Conservation (phyloP, 2,113 vertebrate species). For the Thomomys bottae region DNA sequence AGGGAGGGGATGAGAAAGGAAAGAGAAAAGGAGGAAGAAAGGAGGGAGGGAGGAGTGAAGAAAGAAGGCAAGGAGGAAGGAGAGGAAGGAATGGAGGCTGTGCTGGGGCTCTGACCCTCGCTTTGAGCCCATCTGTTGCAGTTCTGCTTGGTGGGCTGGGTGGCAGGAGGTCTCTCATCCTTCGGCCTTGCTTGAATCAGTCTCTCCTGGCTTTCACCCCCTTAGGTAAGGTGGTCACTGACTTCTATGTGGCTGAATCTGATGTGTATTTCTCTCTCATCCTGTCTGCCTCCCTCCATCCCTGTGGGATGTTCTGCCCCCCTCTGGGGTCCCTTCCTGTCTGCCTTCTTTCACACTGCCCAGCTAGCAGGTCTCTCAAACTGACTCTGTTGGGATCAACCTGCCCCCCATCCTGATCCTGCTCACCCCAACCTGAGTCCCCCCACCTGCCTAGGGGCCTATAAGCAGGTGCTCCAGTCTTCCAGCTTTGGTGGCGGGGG, state of each 20-base stretch:
- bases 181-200: neutral
- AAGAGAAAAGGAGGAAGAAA: too few species aligned
- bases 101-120: accelerated
- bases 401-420: neutral
- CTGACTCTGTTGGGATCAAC: neutral
- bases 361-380: neutral
- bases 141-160: too few species aligned
- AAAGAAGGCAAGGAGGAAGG: too few species aligned
- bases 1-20: too few species aligned
- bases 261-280: neutral
- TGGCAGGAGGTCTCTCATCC: too few species aligned
- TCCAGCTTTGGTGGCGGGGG: neutral
- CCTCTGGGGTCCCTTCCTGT: neutral
- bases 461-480: neutral
- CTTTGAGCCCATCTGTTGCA: accelerated
- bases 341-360: neutral
- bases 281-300: accelerated
- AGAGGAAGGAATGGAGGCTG: accelerated
- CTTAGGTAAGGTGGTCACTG: neutral
- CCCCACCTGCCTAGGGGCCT: accelerated
- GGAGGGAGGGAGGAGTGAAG: too few species aligned
- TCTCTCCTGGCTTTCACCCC: neutral
- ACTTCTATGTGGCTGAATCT: neutral
- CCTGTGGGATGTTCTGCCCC: too few species aligned
- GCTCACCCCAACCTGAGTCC: accelerated